Percentiles rank a stretch among this genome's conserved stretches.
Evolutionary conservation across 2,797 vertebrate genomes (phyloP).

Genomic region (Diplodus sargus): DNA sequence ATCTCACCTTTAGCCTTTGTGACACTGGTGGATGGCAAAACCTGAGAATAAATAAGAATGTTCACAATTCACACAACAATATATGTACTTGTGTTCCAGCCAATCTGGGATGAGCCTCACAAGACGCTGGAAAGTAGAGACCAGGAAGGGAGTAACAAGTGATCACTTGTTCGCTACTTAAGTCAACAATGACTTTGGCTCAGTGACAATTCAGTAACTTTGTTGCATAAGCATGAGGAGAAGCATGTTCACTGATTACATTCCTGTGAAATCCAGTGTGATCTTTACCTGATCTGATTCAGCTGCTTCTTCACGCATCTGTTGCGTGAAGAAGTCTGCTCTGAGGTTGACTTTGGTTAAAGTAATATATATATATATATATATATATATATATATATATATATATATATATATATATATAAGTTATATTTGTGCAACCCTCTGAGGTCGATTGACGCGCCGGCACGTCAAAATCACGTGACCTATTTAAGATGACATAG

Average conservation of each 20-base stretch:
- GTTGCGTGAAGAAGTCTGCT: no score
- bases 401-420: no score
- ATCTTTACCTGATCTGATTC: not conserved
- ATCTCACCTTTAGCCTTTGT: constrained; percentile 21
- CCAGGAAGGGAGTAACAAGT: not conserved
- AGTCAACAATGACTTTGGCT: not conserved
- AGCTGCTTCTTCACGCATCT: not conserved
- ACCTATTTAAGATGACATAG: no score
- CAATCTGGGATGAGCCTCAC: not conserved
- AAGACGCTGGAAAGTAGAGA: no score
- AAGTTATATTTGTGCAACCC: no score
- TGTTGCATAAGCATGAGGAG: not conserved
- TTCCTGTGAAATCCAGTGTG: not conserved
- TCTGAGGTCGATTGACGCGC: no score
- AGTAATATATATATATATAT: no score
- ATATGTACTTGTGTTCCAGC: not conserved
- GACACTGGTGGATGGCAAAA: constrained; percentile 7
- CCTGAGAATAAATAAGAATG: constrained; percentile 25
- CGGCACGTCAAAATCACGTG: no score
- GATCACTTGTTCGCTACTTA: not conserved
- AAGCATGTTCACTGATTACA: not conserved
- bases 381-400: no score
- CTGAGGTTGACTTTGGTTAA: no score
- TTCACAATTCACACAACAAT: not conserved
- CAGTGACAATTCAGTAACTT: not conserved